Evolutionary conservation across 2,113 vertebrate species (phyloP).

Genomic region (Tringa solitaria): DNA sequence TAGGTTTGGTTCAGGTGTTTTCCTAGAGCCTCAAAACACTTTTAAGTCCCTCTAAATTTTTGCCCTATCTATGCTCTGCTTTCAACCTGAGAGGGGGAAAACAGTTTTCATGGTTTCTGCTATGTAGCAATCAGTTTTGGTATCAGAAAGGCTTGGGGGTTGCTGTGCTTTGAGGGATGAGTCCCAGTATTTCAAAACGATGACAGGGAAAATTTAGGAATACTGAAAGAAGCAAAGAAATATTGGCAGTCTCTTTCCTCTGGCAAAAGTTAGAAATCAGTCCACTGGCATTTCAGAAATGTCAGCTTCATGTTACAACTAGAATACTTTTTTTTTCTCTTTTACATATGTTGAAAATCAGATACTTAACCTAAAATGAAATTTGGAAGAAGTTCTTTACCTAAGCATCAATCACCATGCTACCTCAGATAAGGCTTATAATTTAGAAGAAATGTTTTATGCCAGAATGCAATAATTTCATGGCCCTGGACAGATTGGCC

Average conservation of each 20-base stretch:
- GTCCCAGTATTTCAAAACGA: neutral
- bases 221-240: neutral
- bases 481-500: rapidly evolving
- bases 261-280: neutral
- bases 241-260: neutral
- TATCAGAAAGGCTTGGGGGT: neutral
- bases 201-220: neutral
- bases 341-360: neutral
- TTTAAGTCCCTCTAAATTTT: neutral
- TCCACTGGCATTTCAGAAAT: neutral
- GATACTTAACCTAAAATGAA: neutral
- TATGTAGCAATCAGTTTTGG: neutral
- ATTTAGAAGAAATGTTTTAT: neutral
- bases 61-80: neutral
- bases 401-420: neutral
- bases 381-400: neutral
- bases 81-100: neutral
- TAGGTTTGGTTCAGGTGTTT: neutral
- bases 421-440: neutral
- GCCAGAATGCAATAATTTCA: neutral
- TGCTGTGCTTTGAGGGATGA: neutral
- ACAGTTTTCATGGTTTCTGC: neutral
- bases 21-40: neutral
- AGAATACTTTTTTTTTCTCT: neutral
- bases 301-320: neutral